Conservation (phyloP, 2,113 vertebrate species). For the Triplophysa dalaica region DNA sequence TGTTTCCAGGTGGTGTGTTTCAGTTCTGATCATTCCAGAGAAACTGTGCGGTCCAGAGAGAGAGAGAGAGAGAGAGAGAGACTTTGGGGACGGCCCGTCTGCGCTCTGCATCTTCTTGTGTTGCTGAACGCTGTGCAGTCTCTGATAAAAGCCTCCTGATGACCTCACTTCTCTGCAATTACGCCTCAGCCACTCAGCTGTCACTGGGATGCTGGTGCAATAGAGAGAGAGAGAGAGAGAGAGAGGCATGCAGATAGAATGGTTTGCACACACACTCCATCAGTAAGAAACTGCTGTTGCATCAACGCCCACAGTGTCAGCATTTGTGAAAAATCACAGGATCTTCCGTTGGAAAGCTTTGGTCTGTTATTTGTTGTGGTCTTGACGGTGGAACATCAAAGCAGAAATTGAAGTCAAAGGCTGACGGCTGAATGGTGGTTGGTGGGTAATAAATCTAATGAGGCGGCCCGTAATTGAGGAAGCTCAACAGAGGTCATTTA, state of each 20-base stretch:
- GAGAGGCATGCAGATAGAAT: neutral
- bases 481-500: constrained; percentile 22
- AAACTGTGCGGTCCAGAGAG: neutral
- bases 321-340: neutral
- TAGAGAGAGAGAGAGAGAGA: neutral
- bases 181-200: constrained; percentile 42
- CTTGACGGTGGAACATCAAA: constrained; percentile 4
- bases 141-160: constrained; percentile 50
- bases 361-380: neutral
- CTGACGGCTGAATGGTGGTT: neutral
- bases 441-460: constrained; percentile 19
- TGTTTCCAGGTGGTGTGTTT: neutral
- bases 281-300: neutral
- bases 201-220: neutral
- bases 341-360: neutral
- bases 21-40: neutral
- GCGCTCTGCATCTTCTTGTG: constrained; percentile 42
- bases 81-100: neutral
- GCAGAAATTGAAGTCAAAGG: neutral
- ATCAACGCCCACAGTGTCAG: neutral
- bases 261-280: neutral
- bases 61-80: constrained; percentile 14
- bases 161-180: constrained; percentile 55
- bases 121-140: constrained; percentile 29
- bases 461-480: constrained; percentile 3